A percentile compares a stretch with the other conserved stretches of the same genome.
These are phyloP conservation scores for Limanda limanda DNA, from an alignment of 2,113 vertebrate species.

Conservation along the genomic window DNA sequence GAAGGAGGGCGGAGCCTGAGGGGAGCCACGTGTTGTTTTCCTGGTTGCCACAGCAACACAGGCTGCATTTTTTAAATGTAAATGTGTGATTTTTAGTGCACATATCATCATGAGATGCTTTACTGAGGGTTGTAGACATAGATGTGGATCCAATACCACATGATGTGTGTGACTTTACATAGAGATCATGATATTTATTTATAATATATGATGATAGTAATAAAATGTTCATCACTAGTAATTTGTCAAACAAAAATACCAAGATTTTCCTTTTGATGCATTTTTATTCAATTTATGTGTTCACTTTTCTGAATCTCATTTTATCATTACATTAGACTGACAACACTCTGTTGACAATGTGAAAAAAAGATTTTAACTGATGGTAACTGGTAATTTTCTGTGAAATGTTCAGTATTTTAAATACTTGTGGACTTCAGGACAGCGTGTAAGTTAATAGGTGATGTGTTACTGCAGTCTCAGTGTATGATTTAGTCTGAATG, in stretches of 20 bases:
- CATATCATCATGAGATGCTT: background rate
- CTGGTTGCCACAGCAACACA: constrained; percentile 38
- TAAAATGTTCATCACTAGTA: background rate
- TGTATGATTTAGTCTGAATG: background rate
- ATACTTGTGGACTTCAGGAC: background rate
- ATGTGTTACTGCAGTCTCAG: background rate
- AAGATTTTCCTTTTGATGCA: background rate
- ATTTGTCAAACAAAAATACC: background rate
- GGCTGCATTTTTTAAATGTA: constrained; percentile 42
- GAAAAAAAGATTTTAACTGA: background rate
- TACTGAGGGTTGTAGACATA: background rate
- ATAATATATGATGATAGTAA: background rate
- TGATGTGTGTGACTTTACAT: background rate
- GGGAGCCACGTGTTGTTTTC: constrained; percentile 53
- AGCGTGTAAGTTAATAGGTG: constrained; percentile 1
- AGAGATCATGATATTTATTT: background rate
- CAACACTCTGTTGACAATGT: no score
- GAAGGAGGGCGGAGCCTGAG: background rate
- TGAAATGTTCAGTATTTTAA: no score
- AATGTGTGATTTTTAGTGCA: no score
- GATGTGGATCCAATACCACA: background rate
- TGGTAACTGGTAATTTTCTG: background rate
- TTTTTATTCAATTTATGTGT: background rate
- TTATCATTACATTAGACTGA: no score
- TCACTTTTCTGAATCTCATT: background rate